These are phyloP conservation scores for Camelus dromedarius DNA, from an alignment of 2,113 vertebrate species.

Conservation along the genomic window DNA sequence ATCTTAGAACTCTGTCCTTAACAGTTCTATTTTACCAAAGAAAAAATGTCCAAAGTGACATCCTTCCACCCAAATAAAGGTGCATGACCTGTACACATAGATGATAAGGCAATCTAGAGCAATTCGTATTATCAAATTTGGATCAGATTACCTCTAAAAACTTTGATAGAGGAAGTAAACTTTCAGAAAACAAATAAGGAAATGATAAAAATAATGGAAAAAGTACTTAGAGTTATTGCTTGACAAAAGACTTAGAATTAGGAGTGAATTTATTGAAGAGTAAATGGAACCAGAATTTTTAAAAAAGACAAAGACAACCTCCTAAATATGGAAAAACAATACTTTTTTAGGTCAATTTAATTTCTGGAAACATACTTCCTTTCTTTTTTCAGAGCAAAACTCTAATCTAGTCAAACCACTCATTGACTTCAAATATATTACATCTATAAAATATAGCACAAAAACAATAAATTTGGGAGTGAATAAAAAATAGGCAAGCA, in stretches of 20 bases:
- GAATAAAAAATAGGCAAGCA: constrained; percentile 32
- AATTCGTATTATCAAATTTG: neutral
- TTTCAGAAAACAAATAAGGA: constrained; percentile 50
- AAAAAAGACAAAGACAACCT: neutral
- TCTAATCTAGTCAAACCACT: neutral
- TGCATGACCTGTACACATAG: neutral
- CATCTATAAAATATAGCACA: neutral
- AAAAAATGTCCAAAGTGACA: constrained; percentile 16
- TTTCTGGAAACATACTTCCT: neutral
- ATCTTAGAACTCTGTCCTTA: neutral
- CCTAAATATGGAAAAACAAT: neutral
- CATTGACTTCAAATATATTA: neutral
- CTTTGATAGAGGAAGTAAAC: neutral
- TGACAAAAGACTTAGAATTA: constrained; percentile 25
- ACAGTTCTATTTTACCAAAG: neutral
- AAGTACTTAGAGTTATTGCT: neutral
- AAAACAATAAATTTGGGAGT: neutral
- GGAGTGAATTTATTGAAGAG: constrained; percentile 8
- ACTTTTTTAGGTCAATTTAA: neutral
- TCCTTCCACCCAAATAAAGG: neutral
- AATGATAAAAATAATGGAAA: constrained; percentile 24
- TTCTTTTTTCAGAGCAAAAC: neutral
- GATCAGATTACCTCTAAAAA: neutral
- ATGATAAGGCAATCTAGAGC: neutral
- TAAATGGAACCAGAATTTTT: neutral